A percentile compares a stretch with the other conserved stretches of the same genome.
Evolutionary conservation across 2,113 vertebrate species (phyloP).

Genomic region (Alligator sinensis): DNA sequence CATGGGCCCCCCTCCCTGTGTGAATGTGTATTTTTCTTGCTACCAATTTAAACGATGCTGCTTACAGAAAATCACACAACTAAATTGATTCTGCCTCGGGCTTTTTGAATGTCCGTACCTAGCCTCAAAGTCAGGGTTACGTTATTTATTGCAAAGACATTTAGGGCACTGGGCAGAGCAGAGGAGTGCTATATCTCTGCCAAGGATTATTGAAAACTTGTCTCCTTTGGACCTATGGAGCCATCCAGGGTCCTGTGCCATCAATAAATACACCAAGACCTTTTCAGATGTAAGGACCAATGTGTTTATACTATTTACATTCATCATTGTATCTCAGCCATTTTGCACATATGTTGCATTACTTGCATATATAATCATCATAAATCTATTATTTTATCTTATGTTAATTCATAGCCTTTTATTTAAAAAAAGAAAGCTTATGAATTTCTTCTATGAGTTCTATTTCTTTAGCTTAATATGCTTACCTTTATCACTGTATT

Average conservation of each 20-base stretch:
- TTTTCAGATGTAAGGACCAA: neutral
- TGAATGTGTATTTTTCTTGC: no score
- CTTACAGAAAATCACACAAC: no score
- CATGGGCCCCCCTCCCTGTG: no score
- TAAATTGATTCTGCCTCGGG: no score
- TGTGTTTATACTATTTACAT: fast-evolving
- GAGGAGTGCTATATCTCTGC: neutral
- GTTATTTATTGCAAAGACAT: neutral
- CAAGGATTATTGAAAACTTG: neutral
- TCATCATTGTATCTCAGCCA: neutral
- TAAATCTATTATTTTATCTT: neutral
- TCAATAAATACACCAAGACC: neutral
- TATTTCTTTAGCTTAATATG: neutral
- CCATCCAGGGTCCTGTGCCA: neutral
- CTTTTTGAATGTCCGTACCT: no score
- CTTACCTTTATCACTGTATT: neutral
- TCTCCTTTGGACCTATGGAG: fast-evolving
- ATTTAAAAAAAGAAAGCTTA: neutral
- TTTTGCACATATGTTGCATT: neutral
- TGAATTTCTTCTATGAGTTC: neutral
- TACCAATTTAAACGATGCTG: no score
- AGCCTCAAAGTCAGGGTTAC: neutral
- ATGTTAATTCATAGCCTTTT: neutral
- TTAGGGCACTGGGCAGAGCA: neutral
- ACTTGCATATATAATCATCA: neutral